Evolutionary conservation across 2,113 vertebrate species (phyloP), one percentile per base, ranked within the genome.

Genomic region (Zootoca vivipara): DNA sequence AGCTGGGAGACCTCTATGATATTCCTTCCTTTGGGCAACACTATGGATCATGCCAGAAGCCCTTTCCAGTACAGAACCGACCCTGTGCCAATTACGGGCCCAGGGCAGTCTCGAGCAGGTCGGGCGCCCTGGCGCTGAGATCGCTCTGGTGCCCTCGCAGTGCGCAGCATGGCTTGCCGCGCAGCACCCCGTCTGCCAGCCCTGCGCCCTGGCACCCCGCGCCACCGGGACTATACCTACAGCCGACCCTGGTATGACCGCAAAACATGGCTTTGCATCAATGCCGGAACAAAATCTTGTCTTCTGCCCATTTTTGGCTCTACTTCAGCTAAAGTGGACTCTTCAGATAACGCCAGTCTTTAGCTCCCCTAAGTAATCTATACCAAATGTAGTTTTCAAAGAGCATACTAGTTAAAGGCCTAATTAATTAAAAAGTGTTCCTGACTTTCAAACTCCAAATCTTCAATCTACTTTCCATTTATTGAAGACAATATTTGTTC

Each of bases 401-500:
- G 13, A 30, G 6, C 46, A 52, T 52, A 9, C 12, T 15, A 28
- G 8, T 35, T 5, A 6, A 78, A 33, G 58, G 5, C 62, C 2
- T 13, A 46, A 78, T 42, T 28, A 12, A 78, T 42, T 87, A 40
- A 65, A 62, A 33, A 18, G 33, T 42, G 6, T 67, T 6, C 28
- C 58, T 65, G 16, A 22, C 20, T 81, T 26, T n/a, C 20, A 35
- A 73, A 73, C 5, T 35, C 56, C 56, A 75, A 69, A 70, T 70
- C 15, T 70, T 70, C n/a, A 52, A 46, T 35, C 46, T 70, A 13
- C 12, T 86, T 42, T 67, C 5, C 26, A 38, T 87, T 89, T 86
- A 75, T 91, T 87, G 74, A 40, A 85, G 90, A 94, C 94, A 91
- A 78, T 80, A 93, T 77, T 92, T 91, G 15, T 33, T 33, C 40